A percentile compares a stretch with the other conserved stretches of the same genome.
These are phyloP conservation scores for Drosophila funebris DNA, from an alignment of 1,140 invertebrate species.

Conservation along the genomic window DNA sequence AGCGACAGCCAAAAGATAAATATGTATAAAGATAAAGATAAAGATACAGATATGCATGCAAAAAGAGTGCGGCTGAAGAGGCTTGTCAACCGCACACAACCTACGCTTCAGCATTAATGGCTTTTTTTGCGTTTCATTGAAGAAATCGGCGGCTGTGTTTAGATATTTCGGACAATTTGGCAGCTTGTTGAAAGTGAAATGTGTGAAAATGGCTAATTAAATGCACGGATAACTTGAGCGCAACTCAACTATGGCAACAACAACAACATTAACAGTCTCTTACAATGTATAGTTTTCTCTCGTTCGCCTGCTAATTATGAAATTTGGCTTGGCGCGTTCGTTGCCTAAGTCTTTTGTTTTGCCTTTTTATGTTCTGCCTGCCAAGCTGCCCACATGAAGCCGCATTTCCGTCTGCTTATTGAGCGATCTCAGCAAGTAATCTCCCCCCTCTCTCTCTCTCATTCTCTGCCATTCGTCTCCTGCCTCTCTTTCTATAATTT, in stretches of 20 bases:
- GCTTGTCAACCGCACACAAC: constrained; percentile 60
- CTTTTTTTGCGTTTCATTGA: constrained; percentile 79
- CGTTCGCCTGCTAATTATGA: constrained; percentile 53
- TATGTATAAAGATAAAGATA: neutral
- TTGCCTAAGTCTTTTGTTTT: constrained; percentile 41
- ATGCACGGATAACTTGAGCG: constrained; percentile 55
- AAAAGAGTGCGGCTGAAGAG: constrained; percentile 15
- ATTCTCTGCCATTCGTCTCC: neutral
- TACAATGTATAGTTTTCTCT: neutral
- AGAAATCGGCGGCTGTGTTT: constrained; percentile 35
- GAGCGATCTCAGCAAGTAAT: constrained; percentile 33
- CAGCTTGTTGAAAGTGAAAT: constrained; percentile 81
- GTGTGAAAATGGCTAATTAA: constrained; percentile 81
- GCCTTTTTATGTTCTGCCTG: constrained; percentile 29
- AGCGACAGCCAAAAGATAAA: constrained; percentile 25
- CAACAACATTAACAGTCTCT: neutral
- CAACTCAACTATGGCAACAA: neutral
- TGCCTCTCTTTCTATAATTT: constrained; percentile 13
- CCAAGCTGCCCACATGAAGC: neutral
- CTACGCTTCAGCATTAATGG: constrained; percentile 78
- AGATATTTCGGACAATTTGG: constrained; percentile 70
- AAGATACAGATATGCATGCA: constrained; percentile 12
- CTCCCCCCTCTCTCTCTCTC: neutral
- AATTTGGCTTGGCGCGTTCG: constrained; percentile 38
- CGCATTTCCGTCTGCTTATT: constrained; percentile 65